Percentiles rank a stretch among this genome's conserved stretches.
Evolutionary conservation across 2,113 vertebrate species (phyloP).

Genomic region (Hippoglossus stenolepis): DNA sequence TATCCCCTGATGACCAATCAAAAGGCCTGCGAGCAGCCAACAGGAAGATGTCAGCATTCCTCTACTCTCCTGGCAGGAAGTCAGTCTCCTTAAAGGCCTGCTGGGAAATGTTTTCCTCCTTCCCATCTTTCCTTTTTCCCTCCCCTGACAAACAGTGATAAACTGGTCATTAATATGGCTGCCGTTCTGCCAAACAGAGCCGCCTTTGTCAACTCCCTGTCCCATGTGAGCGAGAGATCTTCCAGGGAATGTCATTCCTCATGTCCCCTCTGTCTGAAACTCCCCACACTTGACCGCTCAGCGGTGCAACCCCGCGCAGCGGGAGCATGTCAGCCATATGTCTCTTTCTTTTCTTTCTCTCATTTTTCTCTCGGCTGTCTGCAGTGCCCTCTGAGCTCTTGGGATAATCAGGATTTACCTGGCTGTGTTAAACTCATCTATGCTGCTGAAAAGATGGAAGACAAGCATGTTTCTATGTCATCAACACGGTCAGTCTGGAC

Average conservation of each 20-base stretch:
- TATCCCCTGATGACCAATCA: slow-evolving; percentile 71
- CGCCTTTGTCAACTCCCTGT: slow-evolving; percentile 68
- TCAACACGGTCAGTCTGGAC: slow-evolving; percentile 34
- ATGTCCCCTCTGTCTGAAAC: slow-evolving; percentile 59
- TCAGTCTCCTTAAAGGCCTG: slow-evolving; percentile 67
- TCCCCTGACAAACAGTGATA: slow-evolving; percentile 69
- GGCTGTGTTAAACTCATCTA: slow-evolving; percentile 62
- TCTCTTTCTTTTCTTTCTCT: slow-evolving; percentile 58
- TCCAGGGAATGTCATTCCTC: slow-evolving; percentile 67
- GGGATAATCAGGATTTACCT: slow-evolving; percentile 49
- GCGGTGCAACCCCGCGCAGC: slow-evolving; percentile 49
- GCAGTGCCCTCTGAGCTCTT: slow-evolving; percentile 36
- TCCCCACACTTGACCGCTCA: slow-evolving; percentile 63
- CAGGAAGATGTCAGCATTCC: slow-evolving; percentile 79
- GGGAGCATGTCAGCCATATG: slow-evolving; percentile 65
- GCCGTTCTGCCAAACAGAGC: slow-evolving; percentile 68
- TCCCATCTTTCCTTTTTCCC: slow-evolving; percentile 57
- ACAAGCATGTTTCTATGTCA: slow-evolving; percentile 57
- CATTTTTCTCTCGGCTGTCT: slow-evolving; percentile 55
- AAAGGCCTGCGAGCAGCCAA: slow-evolving; percentile 56
- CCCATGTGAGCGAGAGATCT: slow-evolving; percentile 66
- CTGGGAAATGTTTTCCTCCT: slow-evolving; percentile 64
- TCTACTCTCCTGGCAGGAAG: slow-evolving; percentile 75
- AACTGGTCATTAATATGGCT: slow-evolving; percentile 76
- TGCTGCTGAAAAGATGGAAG: slow-evolving; percentile 27